phyloP scores from a whole-genome alignment of 2,113 vertebrate species.

The Rallus limicola region DNA sequence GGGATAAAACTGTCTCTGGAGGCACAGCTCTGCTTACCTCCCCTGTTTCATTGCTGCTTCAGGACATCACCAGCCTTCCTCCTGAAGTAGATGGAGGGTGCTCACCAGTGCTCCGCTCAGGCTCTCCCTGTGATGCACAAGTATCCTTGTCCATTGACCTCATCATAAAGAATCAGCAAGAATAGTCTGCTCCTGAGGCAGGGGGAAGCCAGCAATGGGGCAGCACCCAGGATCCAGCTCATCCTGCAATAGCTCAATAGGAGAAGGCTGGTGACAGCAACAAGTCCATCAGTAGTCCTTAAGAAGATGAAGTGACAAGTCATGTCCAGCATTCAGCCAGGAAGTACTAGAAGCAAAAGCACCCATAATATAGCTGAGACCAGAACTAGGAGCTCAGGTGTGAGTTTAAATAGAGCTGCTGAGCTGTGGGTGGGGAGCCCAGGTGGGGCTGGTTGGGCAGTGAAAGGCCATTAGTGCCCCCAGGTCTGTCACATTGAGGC shows the following conservation, averaged over 20 bases:
- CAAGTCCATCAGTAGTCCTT: background rate
- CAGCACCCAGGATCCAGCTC: background rate
- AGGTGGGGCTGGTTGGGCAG: background rate
- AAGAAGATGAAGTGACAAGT: background rate
- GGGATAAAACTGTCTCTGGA: background rate
- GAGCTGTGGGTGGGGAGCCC: background rate
- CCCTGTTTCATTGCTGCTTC: background rate
- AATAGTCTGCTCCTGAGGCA: background rate
- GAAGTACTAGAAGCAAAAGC: background rate
- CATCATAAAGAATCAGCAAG: background rate
- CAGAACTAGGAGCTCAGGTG: fast-evolving
- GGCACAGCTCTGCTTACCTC: background rate
- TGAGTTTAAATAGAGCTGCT: background rate
- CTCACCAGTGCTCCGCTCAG: background rate
- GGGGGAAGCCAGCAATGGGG: background rate
- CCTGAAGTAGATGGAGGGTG: background rate
- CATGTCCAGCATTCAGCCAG: background rate
- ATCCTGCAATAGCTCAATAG: fast-evolving
- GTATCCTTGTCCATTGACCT: background rate
- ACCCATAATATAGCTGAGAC: fast-evolving
- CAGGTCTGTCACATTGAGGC: too few relatives aligned
- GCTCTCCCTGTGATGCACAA: background rate
- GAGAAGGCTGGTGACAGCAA: background rate
- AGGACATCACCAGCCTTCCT: background rate
- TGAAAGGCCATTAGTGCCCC: background rate